Percentiles rank a stretch among this genome's conserved stretches.
Evolutionary conservation across 1,140 invertebrate genomes (phyloP).

Genomic region (Orius insidiosus): DNA sequence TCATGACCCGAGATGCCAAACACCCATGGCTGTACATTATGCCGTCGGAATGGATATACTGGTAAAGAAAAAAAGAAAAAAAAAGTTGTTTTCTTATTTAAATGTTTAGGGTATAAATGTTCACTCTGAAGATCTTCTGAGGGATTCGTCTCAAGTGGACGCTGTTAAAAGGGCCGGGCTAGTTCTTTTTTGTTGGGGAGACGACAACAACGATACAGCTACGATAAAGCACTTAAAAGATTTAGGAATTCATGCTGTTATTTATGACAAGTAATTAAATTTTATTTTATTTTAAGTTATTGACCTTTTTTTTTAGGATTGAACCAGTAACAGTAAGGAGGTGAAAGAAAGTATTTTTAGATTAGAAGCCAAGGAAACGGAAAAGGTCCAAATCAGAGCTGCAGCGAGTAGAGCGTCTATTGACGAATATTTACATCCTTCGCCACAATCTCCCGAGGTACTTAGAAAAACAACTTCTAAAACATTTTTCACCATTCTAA

Average conservation of each 20-base stretch:
- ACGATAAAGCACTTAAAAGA: conserved; percentile 72
- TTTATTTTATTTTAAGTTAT: conserved; percentile 10
- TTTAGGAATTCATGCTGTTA: conserved; percentile 77
- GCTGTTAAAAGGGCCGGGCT: conserved; percentile 56
- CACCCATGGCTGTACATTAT: conserved; percentile 61
- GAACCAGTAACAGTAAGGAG: conserved; percentile 61
- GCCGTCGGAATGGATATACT: conserved; percentile 60
- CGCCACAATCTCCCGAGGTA: conserved; percentile 5
- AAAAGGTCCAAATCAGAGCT: conserved; percentile 39
- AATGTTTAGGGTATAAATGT: conserved; percentile 59
- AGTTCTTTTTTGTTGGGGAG: conserved; percentile 90
- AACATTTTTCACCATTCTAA: no score
- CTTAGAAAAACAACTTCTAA: no score
- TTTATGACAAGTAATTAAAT: conserved; percentile 61
- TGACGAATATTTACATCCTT: conserved; percentile 15
- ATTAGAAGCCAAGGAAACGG: conserved; percentile 55
- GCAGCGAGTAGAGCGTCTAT: conserved; percentile 26
- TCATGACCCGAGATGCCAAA: conserved; percentile 62
- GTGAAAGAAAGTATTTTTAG: conserved; percentile 70
- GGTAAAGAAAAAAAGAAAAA: conserved; percentile 22
- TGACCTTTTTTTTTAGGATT: conserved; percentile 30
- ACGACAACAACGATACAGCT: conserved; percentile 79
- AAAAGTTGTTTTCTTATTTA: no score
- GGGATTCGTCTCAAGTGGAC: conserved; percentile 54
- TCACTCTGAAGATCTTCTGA: conserved; percentile 76